A percentile compares a stretch with the other conserved stretches of the same genome.
Evolutionary conservation across 37 sponge, comb jelly and placozoan genomes (phyloP).

Genomic region (Mnemiopsis leidyi): DNA sequence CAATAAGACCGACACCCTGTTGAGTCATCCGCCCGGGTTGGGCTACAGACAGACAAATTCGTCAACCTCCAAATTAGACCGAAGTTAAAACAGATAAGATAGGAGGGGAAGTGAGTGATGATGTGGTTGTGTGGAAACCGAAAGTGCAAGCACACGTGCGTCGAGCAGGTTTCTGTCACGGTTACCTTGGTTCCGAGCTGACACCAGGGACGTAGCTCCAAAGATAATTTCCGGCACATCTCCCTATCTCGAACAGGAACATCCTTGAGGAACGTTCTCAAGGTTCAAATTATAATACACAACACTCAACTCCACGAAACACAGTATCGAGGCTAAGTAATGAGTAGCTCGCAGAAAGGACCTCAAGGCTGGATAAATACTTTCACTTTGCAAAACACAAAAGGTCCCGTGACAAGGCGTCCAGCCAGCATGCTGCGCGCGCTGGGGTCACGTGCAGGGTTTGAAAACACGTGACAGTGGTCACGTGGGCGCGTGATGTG

Average conservation of each 20-base stretch:
- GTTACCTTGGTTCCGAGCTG: constrained; percentile 34
- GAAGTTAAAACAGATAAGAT: too few species aligned
- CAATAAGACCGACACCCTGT: too few species aligned
- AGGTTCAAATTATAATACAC: background rate
- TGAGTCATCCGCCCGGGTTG: too few species aligned
- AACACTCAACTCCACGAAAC: background rate
- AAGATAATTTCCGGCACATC: constrained; percentile 30
- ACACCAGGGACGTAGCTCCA: constrained; percentile 39
- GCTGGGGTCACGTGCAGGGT: background rate
- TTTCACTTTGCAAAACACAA: background rate
- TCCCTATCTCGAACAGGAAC: constrained; percentile 35
- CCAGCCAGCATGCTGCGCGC: background rate
- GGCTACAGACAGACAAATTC: too few species aligned
- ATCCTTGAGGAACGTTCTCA: background rate
- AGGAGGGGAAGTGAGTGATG: too few species aligned
- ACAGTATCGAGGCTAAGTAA: background rate
- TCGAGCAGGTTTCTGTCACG: background rate
- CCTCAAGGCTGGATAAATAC: background rate
- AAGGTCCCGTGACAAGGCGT: background rate
- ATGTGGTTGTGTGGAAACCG: too few species aligned
- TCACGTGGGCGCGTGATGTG: background rate
- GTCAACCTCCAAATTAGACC: too few species aligned
- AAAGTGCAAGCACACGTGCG: background rate
- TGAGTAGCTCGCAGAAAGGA: background rate
- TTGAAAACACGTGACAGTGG: background rate